These are phyloP conservation scores for Nasonia giraulti DNA, from an alignment of 1,140 invertebrate genomes.

Conservation along the genomic window DNA sequence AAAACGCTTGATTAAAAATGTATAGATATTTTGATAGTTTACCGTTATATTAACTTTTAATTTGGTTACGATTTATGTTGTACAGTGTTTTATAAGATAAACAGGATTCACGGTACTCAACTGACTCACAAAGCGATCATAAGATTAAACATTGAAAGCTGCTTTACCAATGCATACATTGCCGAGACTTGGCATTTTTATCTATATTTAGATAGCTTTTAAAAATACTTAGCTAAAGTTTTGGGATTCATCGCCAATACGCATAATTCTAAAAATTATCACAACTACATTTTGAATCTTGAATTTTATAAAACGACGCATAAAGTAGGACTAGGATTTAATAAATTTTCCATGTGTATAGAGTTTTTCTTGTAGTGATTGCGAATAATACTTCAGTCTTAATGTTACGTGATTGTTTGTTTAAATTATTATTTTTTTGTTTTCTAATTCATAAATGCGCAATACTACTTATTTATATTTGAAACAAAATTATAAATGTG, in stretches of 20 bases:
- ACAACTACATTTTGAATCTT: neutral
- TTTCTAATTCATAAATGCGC: neutral
- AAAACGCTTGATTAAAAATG: neutral
- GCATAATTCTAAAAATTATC: neutral
- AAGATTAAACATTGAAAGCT: constrained; percentile 15
- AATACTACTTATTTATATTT: neutral
- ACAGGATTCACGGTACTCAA: constrained; percentile 13
- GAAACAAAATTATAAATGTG: neutral
- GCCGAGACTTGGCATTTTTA: constrained; percentile 28
- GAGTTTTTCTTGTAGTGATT: neutral
- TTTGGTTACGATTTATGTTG: neutral
- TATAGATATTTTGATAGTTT: constrained; percentile 38
- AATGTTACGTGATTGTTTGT: neutral
- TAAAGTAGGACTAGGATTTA: constrained; percentile 4
- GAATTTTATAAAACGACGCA: constrained; percentile 25
- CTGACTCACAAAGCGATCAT: neutral
- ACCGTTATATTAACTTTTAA: constrained; percentile 11
- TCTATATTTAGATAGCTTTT: constrained; percentile 25
- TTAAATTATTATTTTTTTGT: neutral
- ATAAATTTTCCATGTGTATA: neutral
- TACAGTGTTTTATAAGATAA: constrained; percentile 15
- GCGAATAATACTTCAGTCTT: neutral
- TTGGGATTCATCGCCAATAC: constrained; percentile 35
- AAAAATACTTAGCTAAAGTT: constrained; percentile 40
- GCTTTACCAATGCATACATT: constrained; percentile 32